These are phyloP conservation scores for Arctia plantaginis DNA, from an alignment of 2,888 invertebrate species.

Conservation along the genomic window DNA sequence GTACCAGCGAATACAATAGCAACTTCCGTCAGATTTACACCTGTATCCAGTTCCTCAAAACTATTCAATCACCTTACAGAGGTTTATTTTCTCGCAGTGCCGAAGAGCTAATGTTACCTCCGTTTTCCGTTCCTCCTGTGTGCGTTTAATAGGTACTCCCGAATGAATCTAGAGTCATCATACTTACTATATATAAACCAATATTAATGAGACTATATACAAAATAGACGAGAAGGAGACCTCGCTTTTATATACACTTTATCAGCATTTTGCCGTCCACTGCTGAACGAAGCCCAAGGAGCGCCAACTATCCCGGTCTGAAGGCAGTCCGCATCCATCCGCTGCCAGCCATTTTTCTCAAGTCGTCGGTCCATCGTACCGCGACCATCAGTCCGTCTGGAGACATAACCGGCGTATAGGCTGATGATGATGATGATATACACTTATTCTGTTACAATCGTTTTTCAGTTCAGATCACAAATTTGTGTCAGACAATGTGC, in stretches of 20 bases:
- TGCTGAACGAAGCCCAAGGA: too few relatives aligned
- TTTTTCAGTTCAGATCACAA: slow-evolving; percentile 62
- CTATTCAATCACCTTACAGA: neutral
- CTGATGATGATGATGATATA: too few relatives aligned
- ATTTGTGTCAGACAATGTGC: slow-evolving; percentile 85
- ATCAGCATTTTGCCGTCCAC: too few relatives aligned
- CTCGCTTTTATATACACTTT: neutral
- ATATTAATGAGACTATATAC: neutral
- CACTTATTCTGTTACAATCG: slow-evolving; percentile 29
- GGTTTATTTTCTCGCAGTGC: neutral
- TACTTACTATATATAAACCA: neutral
- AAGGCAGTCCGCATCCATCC: too few relatives aligned
- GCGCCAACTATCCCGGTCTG: too few relatives aligned
- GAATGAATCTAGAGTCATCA: neutral
- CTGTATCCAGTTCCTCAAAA: neutral
- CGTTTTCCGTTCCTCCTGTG: neutral
- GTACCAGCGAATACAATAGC: neutral
- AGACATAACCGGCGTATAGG: too few relatives aligned
- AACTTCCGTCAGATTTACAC: neutral
- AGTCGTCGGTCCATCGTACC: too few relatives aligned
- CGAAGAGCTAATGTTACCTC: neutral
- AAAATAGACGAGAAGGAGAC: neutral
- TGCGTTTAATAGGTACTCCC: too few relatives aligned
- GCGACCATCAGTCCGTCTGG: too few relatives aligned
- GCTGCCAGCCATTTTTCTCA: too few relatives aligned